Base-by-base conservation (phyloP, 2,797 vertebrate genomes). In the Ibycter americanus region DNA sequence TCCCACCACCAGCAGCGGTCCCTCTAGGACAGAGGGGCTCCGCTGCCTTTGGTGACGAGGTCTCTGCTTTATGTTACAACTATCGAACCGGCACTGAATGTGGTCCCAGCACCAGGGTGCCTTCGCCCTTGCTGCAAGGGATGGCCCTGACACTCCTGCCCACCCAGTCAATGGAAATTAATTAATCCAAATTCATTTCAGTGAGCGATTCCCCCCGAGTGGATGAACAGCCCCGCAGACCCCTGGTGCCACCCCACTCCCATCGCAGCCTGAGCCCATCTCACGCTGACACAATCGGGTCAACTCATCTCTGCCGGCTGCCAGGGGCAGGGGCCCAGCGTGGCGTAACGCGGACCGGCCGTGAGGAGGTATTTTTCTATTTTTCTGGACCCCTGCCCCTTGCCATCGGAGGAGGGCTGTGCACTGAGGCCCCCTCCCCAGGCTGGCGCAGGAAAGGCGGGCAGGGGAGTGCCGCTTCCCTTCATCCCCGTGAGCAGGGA, bases 391-490 rank as follows among this genome's bases (percentile, higher is more conserved):
- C 34, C 21, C 42, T 31, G n/a, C 16, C 63, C 70, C 40, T 81
- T 1, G 2, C 25, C 0, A 1, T 17, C 12, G 1, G 31, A 62
- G 61, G 15, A 76, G 27, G 61, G 77, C 22, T 8, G 16, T 27
- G 83, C 4, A 2, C 31, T 1, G 1, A 83, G 62, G 58, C 49
- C 73, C 80, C 18, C 44, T 74, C 68, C 77, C 51, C 54, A 51
- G 1, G 7, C 7, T 1, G 5, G 23, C 40, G 87, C 95, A 90
- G 95, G 96, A 96, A 97, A 96, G 89, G 88, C 8, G 0, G 81
- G 86, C 83, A 93, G 87, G 77, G 93, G 51, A 96, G 93, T 70
- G 95, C 68, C 20, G 1, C 67, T 96, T 96, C 94, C 92, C 89
- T 31, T 87, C 44, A 34, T 46, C 90, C 71, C 74, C 2, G 1